These are phyloP conservation scores for Bostrychus sinensis DNA, from an alignment of 2,113 vertebrate species.

Conservation along the genomic window DNA sequence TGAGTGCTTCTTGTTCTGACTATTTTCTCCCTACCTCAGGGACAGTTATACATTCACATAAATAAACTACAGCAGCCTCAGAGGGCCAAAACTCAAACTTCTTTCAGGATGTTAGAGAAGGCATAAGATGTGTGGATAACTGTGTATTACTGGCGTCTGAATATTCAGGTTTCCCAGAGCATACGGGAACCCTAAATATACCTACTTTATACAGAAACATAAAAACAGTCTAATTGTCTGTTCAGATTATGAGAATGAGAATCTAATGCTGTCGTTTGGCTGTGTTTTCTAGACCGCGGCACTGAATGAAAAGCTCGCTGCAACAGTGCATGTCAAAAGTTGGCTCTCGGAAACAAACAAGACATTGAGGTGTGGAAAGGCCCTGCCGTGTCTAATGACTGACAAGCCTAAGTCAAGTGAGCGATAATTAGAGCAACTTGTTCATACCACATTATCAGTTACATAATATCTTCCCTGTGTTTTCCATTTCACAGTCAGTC, in stretches of 20 bases:
- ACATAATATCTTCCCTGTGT: not conserved
- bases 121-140: too few species aligned
- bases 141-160: too few species aligned
- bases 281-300: constrained; percentile 10
- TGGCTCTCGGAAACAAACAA: not conserved
- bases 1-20: too few species aligned
- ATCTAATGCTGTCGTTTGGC: too few species aligned
- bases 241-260: not conserved
- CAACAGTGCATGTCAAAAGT: not conserved
- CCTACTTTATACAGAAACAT: not conserved
- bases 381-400: too few species aligned
- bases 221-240: too few species aligned
- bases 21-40: too few species aligned
- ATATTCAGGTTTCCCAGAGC: too few species aligned
- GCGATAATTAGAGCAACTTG: not conserved
- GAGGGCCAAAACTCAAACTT: too few species aligned
- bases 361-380: not conserved
- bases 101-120: too few species aligned
- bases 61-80: too few species aligned
- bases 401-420: not conserved
- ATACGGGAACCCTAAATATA: not conserved
- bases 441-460: not conserved
- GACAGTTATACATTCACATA: too few species aligned
- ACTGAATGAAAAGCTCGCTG: not conserved
- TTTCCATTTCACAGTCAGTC: not conserved